Percentiles rank a stretch among this genome's conserved stretches.
Conservation (phyloP, 92 coral and sea anemone genomes). For the Umimayanthus kanabou region DNA sequence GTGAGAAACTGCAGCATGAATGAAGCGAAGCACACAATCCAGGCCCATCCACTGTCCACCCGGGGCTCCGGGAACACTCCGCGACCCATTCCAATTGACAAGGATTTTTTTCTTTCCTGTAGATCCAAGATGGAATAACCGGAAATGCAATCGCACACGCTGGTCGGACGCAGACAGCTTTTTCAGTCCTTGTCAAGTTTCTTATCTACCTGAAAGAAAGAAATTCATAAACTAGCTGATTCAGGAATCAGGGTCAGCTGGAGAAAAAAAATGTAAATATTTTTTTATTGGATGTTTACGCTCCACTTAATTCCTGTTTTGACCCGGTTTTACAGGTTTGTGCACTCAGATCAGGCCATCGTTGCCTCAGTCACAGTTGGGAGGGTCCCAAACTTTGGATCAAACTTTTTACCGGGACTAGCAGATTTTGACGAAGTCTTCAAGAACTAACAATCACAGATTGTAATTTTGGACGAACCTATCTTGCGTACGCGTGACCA, state of each 20-base stretch:
- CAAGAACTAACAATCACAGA: no score
- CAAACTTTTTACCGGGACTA: no score
- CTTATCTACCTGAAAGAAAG: conserved; percentile 1
- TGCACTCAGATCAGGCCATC: not conserved
- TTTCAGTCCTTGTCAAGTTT: not conserved
- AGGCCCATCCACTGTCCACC: conserved; percentile 36
- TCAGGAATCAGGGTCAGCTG: not conserved
- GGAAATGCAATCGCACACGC: not conserved
- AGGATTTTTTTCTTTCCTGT: not conserved
- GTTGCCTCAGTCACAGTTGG: not conserved
- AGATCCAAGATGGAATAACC: not conserved
- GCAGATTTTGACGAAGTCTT: no score
- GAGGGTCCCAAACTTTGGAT: not conserved
- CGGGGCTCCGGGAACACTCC: not conserved
- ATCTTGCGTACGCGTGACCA: no score
- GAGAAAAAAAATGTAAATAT: not conserved
- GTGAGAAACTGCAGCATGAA: conserved; percentile 31
- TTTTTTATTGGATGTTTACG: conserved; percentile 6
- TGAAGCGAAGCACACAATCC: conserved; percentile 30
- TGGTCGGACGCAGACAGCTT: not conserved
- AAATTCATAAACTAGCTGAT: not conserved
- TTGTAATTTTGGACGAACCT: no score
- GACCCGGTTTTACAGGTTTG: conserved; percentile 15
- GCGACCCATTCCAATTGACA: not conserved
- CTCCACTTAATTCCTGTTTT: not conserved